Evolutionary conservation across 2,113 vertebrate genomes (phyloP), one percentile per base, ranked within the genome.

Genomic region (Rhynchomys soricoides): DNA sequence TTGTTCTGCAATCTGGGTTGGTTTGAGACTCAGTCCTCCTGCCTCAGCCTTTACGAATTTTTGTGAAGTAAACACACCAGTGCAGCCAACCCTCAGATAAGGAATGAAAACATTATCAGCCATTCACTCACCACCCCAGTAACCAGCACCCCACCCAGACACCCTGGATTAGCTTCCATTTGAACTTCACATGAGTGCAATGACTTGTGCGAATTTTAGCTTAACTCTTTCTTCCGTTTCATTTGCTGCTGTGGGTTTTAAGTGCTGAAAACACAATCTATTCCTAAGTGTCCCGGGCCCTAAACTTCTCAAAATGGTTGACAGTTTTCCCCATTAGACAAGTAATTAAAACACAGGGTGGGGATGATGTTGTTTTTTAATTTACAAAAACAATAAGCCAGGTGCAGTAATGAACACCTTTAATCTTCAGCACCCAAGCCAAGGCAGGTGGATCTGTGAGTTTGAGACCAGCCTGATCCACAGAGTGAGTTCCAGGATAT

Each of bases 21-120:
- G 31, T 37, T 50, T 48, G 43, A 66, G 26, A 34, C 31, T 50
- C 29, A 50, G 31, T 52, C 45, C 21, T 66, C 83, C 85, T 70
- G 85, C 66, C 64, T 87, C 9, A 52, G 31, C 34, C 17, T 89
- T 40, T 43, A 10, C 29, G n/a, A 85, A 48, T 96, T 90, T 90
- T 94, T 29, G 64, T 79, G n/a, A 89, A 77, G 48, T 92, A 64
- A 92, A 92, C 83, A 86, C 64, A 43, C 15, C 4, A 8, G 50
- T 81, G 55, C n/a, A 95, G 7, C 34, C 57, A 91, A 1, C 21
- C 85, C 50, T 55, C 89, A 94, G 89, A 81, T 86, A 85, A 94
- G 75, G 79, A 85, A 59, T 66, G 48, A 77, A 71, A 92, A n/a
- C 8, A 0, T 59, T 86, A 93, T 93, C 87, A 73, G 78, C 59